A percentile compares a stretch with the other conserved stretches of the same genome.
Conservation (phyloP, 2,888 invertebrate genomes). For the Apeira syringaria region DNA sequence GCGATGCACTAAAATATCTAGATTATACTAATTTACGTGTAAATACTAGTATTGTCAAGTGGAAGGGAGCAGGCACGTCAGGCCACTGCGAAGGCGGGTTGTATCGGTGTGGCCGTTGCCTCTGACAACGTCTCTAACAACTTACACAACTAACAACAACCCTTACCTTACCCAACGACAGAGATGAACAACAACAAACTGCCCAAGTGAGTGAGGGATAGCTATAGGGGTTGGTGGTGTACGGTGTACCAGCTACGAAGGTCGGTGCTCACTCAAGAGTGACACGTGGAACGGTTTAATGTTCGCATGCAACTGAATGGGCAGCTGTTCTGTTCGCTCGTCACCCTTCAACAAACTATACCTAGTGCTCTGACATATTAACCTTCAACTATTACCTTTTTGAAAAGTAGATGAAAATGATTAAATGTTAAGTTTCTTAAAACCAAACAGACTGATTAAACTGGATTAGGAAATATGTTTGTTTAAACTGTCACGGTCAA, state of each 20-base stretch:
- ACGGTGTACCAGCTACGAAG: conserved; percentile 56
- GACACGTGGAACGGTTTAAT: conserved; percentile 59
- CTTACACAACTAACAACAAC: conserved; percentile 64
- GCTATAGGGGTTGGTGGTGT: conserved; percentile 59
- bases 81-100: conserved; percentile 57
- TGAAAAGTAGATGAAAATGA: too few species aligned
- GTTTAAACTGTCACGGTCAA: too few species aligned
- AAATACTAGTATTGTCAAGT: conserved; percentile 46
- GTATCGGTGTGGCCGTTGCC: conserved; percentile 76
- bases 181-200: conserved; percentile 48
- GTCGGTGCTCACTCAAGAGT: conserved; percentile 73
- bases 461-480: too few species aligned
- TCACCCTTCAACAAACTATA: conserved; percentile 20
- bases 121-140: conserved; percentile 75
- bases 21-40: conserved; percentile 28
- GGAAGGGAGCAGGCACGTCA: conserved; percentile 60
- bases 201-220: conserved; percentile 49
- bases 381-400: too few species aligned
- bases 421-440: too few species aligned
- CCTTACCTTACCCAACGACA: conserved; percentile 55
- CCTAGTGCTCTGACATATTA: neutral
- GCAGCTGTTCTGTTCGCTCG: conserved; percentile 72
- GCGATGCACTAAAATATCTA: neutral
- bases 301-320: conserved; percentile 41
- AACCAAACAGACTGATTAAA: too few species aligned